These are phyloP conservation scores for Amphipyra berbera DNA, from an alignment of 2,888 invertebrate species.

Conservation along the genomic window DNA sequence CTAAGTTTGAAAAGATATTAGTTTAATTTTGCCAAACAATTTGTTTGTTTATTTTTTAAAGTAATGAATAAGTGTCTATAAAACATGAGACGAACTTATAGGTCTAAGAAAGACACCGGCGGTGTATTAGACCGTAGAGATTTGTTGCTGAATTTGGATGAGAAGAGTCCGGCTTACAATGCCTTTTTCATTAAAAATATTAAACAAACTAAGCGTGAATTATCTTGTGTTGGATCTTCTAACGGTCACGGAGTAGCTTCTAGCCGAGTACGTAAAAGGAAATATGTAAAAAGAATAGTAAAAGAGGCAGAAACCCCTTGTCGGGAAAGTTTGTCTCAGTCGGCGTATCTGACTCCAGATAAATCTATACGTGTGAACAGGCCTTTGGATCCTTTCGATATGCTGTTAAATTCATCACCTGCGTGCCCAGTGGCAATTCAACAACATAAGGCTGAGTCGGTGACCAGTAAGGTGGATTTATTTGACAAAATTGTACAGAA, in stretches of 20 bases:
- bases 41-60: conserved; percentile 12
- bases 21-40: neutral
- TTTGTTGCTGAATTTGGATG: conserved; percentile 74
- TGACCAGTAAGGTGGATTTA: conserved; percentile 45
- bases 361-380: conserved; percentile 84
- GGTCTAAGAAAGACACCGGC: conserved; percentile 77
- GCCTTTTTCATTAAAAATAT: conserved; percentile 86
- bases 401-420: conserved; percentile 75
- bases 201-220: conserved; percentile 83
- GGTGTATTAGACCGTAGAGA: conserved; percentile 76
- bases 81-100: conserved; percentile 80
- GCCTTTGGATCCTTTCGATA: conserved; percentile 80
- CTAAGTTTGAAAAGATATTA: conserved; percentile 29
- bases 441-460: conserved; percentile 41
- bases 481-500: conserved; percentile 54
- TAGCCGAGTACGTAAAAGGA: conserved; percentile 81
- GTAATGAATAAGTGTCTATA: conserved; percentile 4
- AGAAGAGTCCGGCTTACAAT: conserved; percentile 79
- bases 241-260: conserved; percentile 67
- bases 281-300: conserved; percentile 80
- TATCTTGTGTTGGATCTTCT: conserved; percentile 73
- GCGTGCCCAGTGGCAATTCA: conserved; percentile 34
- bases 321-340: conserved; percentile 63
- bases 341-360: conserved; percentile 81
- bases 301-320: conserved; percentile 70